These are phyloP conservation scores for Ambastaia sidthimunki DNA, from an alignment of 2,797 vertebrate species.

Conservation along the genomic window DNA sequence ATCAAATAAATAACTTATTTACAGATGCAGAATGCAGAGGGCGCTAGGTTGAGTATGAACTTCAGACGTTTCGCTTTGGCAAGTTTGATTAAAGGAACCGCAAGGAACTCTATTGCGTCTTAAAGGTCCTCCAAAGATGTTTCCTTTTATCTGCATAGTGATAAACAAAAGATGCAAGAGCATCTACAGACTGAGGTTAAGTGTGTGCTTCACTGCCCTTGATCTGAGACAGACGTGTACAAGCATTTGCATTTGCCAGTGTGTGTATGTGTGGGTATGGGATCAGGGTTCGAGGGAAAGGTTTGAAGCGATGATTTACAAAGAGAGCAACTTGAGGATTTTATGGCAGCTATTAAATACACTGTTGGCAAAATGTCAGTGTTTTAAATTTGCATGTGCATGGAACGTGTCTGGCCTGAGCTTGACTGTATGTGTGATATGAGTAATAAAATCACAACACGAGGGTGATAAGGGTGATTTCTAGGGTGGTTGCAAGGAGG, in stretches of 20 bases:
- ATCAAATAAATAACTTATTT: constrained; percentile 25
- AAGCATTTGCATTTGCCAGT: constrained; percentile 32
- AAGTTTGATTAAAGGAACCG: constrained; percentile 60
- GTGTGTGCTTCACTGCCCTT: constrained; percentile 34
- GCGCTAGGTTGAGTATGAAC: constrained; percentile 49
- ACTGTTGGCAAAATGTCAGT: neutral
- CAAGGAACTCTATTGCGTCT: constrained; percentile 37
- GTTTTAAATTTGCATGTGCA: constrained; percentile 3
- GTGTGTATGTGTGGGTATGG: constrained; percentile 25
- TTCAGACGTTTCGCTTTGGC: constrained; percentile 47
- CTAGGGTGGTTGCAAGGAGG: neutral
- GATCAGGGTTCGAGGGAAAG: neutral
- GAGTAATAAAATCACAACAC: no score
- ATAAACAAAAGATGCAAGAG: constrained; percentile 52
- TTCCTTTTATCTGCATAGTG: constrained; percentile 57
- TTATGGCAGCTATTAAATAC: neutral
- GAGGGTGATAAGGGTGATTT: neutral
- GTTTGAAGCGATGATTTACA: neutral
- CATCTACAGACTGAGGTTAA: constrained; percentile 44
- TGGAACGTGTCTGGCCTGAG: neutral
- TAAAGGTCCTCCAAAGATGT: constrained; percentile 50
- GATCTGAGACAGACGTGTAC: constrained; percentile 48
- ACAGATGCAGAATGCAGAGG: constrained; percentile 8
- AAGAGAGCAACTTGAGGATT: constrained; percentile 9
- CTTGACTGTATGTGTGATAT: no score